Evolutionary conservation across 2,113 vertebrate genomes (phyloP).

Genomic region (Poecilia latipinna): DNA sequence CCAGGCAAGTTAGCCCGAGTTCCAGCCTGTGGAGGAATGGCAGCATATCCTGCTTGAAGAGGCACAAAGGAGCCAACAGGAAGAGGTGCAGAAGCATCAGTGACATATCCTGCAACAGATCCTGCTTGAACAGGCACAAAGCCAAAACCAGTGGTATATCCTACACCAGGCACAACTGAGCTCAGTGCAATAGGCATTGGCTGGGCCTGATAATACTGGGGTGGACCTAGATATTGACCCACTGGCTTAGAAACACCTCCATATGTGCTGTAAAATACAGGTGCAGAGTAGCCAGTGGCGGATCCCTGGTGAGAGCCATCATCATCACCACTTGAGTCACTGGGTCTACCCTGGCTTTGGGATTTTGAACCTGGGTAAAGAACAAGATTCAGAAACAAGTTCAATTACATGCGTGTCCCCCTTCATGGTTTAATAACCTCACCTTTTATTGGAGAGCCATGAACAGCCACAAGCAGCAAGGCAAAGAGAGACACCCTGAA

Average conservation of each 20-base stretch:
- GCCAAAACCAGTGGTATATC: not conserved
- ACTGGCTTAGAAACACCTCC: not conserved
- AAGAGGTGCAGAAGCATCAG: not conserved
- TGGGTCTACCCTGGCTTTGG: not conserved
- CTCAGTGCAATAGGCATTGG: not conserved
- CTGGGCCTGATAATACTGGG: not conserved
- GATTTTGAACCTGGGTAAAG: not conserved
- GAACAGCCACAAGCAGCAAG: constrained; percentile 22
- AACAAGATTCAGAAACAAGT: too few relatives aligned
- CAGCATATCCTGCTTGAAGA: too few relatives aligned
- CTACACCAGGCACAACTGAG: not conserved
- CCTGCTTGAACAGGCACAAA: not conserved
- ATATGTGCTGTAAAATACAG: accelerated
- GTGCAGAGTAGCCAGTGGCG: not conserved
- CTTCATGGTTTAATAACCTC: too few relatives aligned
- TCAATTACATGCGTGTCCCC: too few relatives aligned
- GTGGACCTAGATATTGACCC: not conserved
- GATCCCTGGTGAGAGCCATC: not conserved
- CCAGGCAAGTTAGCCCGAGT: too few relatives aligned
- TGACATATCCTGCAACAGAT: not conserved
- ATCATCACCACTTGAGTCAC: not conserved
- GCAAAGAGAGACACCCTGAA: constrained; percentile 33
- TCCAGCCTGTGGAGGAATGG: too few relatives aligned
- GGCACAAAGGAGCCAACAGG: not conserved
- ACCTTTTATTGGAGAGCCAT: constrained; percentile 25